Evolutionary conservation across 2,113 vertebrate genomes (phyloP), one percentile per base, ranked within the genome.

Genomic region (Spea bombifrons): DNA sequence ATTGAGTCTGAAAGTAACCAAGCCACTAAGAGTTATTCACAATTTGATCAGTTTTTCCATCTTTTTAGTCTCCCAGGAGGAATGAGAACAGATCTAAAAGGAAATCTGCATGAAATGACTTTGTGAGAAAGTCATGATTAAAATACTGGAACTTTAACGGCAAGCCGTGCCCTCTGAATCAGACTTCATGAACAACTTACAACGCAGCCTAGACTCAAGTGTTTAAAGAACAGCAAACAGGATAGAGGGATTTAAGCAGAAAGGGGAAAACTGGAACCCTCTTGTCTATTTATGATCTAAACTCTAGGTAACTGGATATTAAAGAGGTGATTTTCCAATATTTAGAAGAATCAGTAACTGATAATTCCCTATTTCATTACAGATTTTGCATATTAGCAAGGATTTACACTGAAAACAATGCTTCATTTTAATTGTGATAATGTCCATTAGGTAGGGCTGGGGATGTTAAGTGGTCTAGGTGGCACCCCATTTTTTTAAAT

Each of bases 51-150:
- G 73, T 17, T 71, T 76, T 78, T 70, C 66, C 76, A 70, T 81
- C 68, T 67, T 76, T 73, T 84, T 81, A 15, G 30, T 44, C 67
- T 81, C 69, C 53, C 43, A 52, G 71, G 64, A 66, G 76, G 43
- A 80, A 81, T 78, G 72, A 61, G 64, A 59, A 66, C 66, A 81
- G 61, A 71, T 77, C 74, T 75, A 68, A 84, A 84, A 80, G 75
- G 77, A 84, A 82, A 84, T 84, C 73, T 84, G 81, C 83, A 84
- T 84, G 59, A 76, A 82, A 80, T 77, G 76, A 83, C 73, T 76
- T 83, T 83, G 76, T 75, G 64, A 59, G 73, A 82, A 84, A 83
- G 82, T 66, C 66, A 75, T 76, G 73, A 81, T 55, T 66, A 71
- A 65, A 75, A 72, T 81, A 73, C 47, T 78, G 66, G 73, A 53